phyloP scores from a whole-genome alignment of 2,113 vertebrate species.

The Setophaga kirtlandii region DNA sequence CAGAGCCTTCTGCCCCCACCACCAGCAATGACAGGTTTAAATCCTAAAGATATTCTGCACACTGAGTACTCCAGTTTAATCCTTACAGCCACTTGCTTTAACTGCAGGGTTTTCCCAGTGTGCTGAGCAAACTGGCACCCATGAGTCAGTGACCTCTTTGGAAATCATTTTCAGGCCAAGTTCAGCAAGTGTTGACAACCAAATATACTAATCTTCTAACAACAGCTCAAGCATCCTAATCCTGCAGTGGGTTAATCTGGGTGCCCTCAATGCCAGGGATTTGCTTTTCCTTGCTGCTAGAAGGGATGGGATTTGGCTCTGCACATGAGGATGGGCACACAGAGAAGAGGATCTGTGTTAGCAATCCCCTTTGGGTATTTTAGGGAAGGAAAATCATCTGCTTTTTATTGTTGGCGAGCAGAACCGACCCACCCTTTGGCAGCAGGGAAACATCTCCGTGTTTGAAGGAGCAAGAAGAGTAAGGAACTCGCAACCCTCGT shows the following conservation, averaged over 20 bases:
- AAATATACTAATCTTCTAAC: constrained; percentile 6
- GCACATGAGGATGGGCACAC: background rate
- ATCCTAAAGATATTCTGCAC: background rate
- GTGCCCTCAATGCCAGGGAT: background rate
- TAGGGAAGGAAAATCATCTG: constrained; percentile 18
- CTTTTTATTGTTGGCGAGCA: background rate
- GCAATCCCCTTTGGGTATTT: constrained; percentile 14
- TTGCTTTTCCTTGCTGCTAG: constrained; percentile 12
- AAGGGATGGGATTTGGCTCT: background rate
- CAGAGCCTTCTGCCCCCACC: background rate
- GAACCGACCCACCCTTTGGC: background rate
- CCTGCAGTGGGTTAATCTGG: constrained; percentile 19
- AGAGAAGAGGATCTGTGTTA: background rate
- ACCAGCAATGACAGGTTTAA: background rate
- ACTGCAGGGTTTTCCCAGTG: background rate
- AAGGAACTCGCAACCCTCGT: background rate
- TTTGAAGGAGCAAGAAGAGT: background rate
- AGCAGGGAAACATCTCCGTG: background rate
- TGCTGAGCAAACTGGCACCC: background rate
- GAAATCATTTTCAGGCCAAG: background rate
- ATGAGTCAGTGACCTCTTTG: background rate
- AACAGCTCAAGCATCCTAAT: constrained; percentile 26
- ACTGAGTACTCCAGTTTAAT: background rate
- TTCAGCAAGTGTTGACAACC: background rate
- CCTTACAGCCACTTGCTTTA: background rate